These are phyloP conservation scores for Andrena flavipes DNA, from an alignment of 2,888 invertebrate genomes.

Conservation along the genomic window DNA sequence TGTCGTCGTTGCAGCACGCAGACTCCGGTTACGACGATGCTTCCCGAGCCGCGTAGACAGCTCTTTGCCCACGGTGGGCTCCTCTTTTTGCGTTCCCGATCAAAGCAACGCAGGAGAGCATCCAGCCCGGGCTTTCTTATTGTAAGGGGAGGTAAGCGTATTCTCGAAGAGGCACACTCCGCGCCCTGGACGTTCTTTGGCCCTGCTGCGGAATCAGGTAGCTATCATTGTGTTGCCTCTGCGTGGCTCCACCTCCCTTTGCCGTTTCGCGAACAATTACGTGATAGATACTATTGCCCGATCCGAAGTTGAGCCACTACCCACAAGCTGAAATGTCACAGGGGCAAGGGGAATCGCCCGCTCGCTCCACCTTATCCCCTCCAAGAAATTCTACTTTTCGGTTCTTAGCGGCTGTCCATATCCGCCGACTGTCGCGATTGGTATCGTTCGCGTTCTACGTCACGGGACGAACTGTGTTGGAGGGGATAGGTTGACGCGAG, in stretches of 20 bases:
- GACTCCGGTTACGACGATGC: conserved; percentile 60
- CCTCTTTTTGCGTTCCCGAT: conserved; percentile 46
- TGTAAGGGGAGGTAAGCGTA: conserved; percentile 26
- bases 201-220: conserved; percentile 18
- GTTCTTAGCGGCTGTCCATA: no score
- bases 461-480: no score
- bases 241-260: neutral
- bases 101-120: conserved; percentile 41
- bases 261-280: conserved; percentile 14
- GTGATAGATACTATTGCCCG: conserved; percentile 18
- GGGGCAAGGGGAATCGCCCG: no score
- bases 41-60: conserved; percentile 42
- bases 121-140: conserved; percentile 39
- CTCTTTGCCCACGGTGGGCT: conserved; percentile 40
- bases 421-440: no score
- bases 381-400: no score
- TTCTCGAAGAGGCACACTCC: conserved; percentile 16
- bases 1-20: conserved; percentile 65
- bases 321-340: no score
- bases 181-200: neutral
- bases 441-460: no score
- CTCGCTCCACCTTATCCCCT: no score
- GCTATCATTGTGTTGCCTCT: conserved; percentile 13
- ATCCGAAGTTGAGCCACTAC: no score
- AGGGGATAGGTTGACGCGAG: no score